These are phyloP conservation scores for Callocephalon fimbriatum DNA, from an alignment of 2,113 vertebrate species.

Conservation along the genomic window DNA sequence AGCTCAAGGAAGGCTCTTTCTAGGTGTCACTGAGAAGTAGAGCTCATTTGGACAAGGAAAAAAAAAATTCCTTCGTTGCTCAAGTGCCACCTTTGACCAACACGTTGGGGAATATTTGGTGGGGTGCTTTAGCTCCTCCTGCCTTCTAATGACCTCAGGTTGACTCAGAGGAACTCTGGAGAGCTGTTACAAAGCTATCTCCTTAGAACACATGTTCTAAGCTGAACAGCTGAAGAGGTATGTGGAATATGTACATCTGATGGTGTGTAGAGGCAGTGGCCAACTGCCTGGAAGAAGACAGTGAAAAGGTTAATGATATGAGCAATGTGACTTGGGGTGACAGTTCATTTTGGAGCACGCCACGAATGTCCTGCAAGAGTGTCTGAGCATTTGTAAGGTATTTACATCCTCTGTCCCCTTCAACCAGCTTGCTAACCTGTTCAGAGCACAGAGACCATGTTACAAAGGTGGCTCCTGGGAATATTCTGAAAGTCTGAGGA, in stretches of 20 bases:
- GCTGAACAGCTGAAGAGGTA: not conserved
- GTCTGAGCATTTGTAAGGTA: not conserved
- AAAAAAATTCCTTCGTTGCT: not conserved
- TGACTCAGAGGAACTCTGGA: not conserved
- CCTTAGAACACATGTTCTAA: not conserved
- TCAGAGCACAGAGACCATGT: not conserved
- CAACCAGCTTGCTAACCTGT: not conserved
- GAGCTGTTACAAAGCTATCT: not conserved
- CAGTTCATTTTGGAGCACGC: not conserved
- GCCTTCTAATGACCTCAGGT: not conserved
- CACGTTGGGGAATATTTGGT: not conserved
- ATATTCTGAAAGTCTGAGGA: not conserved
- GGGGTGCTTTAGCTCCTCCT: not conserved
- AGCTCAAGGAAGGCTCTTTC: not conserved
- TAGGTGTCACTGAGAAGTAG: not conserved
- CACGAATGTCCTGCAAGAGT: not conserved
- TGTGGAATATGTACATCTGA: too few relatives aligned
- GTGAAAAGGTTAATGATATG: not conserved
- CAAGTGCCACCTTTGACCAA: not conserved
- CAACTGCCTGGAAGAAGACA: not conserved
- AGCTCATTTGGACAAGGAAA: not conserved
- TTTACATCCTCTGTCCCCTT: not conserved
- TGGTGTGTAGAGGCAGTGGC: not conserved
- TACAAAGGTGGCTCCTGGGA: not conserved
- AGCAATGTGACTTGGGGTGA: not conserved